Conservation (phyloP, 2,888 invertebrate species). For the Mesopsocus fuscifrons region DNA sequence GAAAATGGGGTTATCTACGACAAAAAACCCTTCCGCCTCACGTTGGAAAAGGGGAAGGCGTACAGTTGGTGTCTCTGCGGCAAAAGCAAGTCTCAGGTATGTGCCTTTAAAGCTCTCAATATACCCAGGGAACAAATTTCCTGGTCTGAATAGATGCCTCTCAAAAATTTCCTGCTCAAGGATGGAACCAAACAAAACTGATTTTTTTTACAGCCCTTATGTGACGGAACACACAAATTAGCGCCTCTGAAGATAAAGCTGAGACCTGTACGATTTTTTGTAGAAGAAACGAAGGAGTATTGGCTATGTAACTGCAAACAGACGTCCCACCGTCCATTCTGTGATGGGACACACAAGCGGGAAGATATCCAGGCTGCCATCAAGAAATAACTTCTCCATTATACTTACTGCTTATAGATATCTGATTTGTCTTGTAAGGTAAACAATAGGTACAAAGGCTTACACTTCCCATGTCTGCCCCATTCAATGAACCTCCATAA, state of each 20-base stretch:
- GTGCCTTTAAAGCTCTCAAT: slow-evolving; percentile 1
- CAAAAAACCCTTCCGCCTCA: slow-evolving; percentile 70
- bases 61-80: slow-evolving; percentile 94
- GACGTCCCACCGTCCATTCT: slow-evolving; percentile 81
- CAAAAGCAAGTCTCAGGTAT: slow-evolving; percentile 56
- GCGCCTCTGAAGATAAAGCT: slow-evolving; percentile 50
- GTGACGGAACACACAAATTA: slow-evolving; percentile 81
- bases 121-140: too few relatives aligned
- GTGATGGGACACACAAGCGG: slow-evolving; percentile 84
- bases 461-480: too few relatives aligned
- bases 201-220: slow-evolving; percentile 50
- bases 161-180: not conserved
- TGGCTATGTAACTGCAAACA: slow-evolving; percentile 99
- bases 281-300: slow-evolving; percentile 75
- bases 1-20: slow-evolving; percentile 66
- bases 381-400: slow-evolving; percentile 15
- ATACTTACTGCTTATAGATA: not conserved
- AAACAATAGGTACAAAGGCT: not conserved
- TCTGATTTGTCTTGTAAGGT: not conserved
- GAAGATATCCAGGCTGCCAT: slow-evolving; percentile 41
- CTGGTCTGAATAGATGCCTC: too few relatives aligned
- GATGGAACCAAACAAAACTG: not conserved
- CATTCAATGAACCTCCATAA: too few relatives aligned
- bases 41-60: slow-evolving; percentile 42
- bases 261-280: slow-evolving; percentile 63